Base-by-base conservation (phyloP, 1,140 invertebrate species). In the Drosophila sulfurigaster region DNA sequence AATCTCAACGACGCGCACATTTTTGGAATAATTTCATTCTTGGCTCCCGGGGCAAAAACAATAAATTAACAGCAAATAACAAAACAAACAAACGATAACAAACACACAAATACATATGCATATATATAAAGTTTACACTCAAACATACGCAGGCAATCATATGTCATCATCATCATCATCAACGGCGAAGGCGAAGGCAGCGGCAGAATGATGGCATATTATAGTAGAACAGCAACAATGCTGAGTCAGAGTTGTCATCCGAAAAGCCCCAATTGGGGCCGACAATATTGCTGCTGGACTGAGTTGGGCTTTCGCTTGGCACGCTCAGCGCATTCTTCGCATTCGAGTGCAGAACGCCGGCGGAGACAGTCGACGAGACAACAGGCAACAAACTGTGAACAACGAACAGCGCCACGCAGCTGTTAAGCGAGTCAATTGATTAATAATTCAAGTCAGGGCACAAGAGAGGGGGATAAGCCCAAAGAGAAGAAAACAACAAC, bases 301-400 rank as follows among this genome's bases (percentile, higher is more conserved):
- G 67, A 45, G 49, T 45, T 67, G 69, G 54, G 83, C 78, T 89
- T 79, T 85, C 78, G 77, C 76, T 71, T 66, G 49, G 66, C 75
- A 52, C 57, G 74, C 68, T 66, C 75, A 64, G 57, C 76, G 59
- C 74, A 67, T 69, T 67, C 83, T 25, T 25, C 20, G 20, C 83
- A 87, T 87, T 89, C 78, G 69, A 60, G 56, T 89, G 85, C 85
- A 89, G 85, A 89, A 88, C 85, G 85, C 75, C 78, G 85, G 64
- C 48, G 62, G 75, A 72, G 58, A 54, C 81, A 70, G 66, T 56
- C 75, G 60, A 49, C 3, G 54, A 57, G n/a, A 56, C 13, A 25
- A 25, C 20, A 25, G 20, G 0, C 20, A 25, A 25, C 20, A 25
- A 25, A 25, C 20, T 25, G 20, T 25, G 20, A 25, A 38, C 52